These are phyloP conservation scores for Pyxicephalus adspersus DNA, from an alignment of 2,113 vertebrate genomes.

Conservation along the genomic window DNA sequence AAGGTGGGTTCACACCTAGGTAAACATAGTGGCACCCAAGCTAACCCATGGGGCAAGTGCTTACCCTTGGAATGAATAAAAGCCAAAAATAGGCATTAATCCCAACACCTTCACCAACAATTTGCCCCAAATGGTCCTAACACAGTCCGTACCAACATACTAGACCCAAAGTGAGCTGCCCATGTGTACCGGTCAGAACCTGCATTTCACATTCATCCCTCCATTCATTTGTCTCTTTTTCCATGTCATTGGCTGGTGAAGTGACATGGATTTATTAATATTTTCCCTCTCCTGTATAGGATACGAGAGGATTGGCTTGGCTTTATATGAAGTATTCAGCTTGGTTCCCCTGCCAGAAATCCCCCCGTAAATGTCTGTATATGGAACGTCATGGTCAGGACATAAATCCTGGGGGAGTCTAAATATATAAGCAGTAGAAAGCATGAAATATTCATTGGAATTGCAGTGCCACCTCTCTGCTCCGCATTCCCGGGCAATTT, in stretches of 20 bases:
- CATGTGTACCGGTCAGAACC: not conserved
- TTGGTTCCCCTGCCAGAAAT: not conserved
- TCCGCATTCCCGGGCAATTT: not conserved
- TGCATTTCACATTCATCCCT: too few relatives aligned
- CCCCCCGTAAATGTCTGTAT: not conserved
- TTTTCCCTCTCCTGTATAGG: not conserved
- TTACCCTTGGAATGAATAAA: too few relatives aligned
- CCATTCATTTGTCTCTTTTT: too few relatives aligned
- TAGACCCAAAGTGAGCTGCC: too few relatives aligned
- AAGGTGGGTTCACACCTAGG: too few relatives aligned
- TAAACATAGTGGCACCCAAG: too few relatives aligned
- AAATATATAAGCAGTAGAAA: constrained; percentile 19
- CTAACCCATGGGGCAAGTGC: too few relatives aligned
- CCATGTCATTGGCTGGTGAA: not conserved
- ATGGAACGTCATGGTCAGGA: not conserved
- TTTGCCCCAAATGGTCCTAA: too few relatives aligned
- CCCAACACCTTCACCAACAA: too few relatives aligned
- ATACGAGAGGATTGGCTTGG: not conserved
- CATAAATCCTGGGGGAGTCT: not conserved
- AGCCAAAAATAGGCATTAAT: too few relatives aligned
- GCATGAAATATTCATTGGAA: constrained; percentile 4
- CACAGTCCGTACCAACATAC: too few relatives aligned
- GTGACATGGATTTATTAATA: not conserved
- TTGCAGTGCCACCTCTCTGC: not conserved
- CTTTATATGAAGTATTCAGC: not conserved